Evolutionary conservation across 2,113 vertebrate species (phyloP).

Genomic region (Dicerorhinus sumatrensis): DNA sequence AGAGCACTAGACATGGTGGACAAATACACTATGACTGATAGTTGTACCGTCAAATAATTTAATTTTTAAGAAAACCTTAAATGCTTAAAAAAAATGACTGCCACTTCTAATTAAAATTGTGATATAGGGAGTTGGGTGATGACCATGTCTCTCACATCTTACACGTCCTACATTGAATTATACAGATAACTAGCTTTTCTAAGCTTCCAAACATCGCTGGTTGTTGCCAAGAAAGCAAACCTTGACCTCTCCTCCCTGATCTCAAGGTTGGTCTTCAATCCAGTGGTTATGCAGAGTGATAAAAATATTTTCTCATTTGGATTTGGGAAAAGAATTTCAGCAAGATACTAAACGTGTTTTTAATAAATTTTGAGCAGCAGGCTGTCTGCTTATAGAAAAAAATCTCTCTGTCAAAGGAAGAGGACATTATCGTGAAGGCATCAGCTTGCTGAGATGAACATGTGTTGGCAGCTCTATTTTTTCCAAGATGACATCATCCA

Average conservation of each 20-base stretch:
- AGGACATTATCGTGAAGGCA: neutral
- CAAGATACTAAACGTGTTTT: neutral
- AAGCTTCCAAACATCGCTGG: neutral
- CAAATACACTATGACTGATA: fast-evolving
- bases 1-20: fast-evolving
- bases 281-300: neutral
- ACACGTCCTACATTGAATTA: neutral
- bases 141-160: fast-evolving
- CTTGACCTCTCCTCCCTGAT: no score
- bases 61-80: neutral
- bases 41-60: neutral
- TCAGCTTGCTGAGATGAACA: neutral
- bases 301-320: neutral
- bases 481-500: neutral
- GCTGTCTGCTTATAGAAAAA: neutral
- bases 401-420: neutral
- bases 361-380: neutral
- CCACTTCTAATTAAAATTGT: neutral
- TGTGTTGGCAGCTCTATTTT: neutral
- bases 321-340: neutral
- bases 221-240: neutral
- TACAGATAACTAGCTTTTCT: neutral
- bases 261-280: neutral
- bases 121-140: neutral
- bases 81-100: neutral